These are phyloP conservation scores for Venustoraphidia nigricollis DNA, from an alignment of 2,888 invertebrate genomes.

Conservation along the genomic window DNA sequence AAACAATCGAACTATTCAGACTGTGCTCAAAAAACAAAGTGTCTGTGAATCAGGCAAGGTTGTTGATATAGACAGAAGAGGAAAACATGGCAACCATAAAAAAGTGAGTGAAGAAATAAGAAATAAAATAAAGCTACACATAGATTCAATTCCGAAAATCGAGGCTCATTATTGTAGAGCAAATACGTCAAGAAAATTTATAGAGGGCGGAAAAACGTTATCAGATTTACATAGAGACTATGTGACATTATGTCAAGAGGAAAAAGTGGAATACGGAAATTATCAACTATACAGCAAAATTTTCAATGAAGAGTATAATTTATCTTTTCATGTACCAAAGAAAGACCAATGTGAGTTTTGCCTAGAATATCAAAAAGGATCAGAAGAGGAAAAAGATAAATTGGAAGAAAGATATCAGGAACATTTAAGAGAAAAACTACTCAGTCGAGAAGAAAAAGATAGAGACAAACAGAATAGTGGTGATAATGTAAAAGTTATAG, in stretches of 20 bases:
- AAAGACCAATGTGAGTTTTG: constrained; percentile 12
- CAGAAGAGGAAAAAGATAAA: constrained; percentile 9
- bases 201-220: constrained; percentile 14
- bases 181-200: constrained; percentile 11
- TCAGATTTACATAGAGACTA: constrained; percentile 14
- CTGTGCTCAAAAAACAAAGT: constrained; percentile 8
- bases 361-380: constrained; percentile 9
- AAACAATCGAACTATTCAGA: constrained; percentile 11
- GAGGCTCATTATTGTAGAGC: constrained; percentile 13
- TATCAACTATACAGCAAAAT: constrained; percentile 6
- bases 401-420: constrained; percentile 4
- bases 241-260: constrained; percentile 7
- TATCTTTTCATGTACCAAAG: constrained; percentile 9
- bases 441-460: neutral
- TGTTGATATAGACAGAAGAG: constrained; percentile 3
- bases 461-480: neutral
- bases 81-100: constrained; percentile 4
- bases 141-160: constrained; percentile 12
- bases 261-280: constrained; percentile 8
- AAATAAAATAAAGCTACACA: constrained; percentile 10
- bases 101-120: constrained; percentile 10
- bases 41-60: constrained; percentile 1
- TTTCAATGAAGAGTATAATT: constrained; percentile 10
- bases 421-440: neutral
- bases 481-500: neutral